A percentile compares a stretch with the other conserved stretches of the same genome.
Evolutionary conservation across 2,797 vertebrate genomes (phyloP).

Genomic region (Acipenser transmontanus): DNA sequence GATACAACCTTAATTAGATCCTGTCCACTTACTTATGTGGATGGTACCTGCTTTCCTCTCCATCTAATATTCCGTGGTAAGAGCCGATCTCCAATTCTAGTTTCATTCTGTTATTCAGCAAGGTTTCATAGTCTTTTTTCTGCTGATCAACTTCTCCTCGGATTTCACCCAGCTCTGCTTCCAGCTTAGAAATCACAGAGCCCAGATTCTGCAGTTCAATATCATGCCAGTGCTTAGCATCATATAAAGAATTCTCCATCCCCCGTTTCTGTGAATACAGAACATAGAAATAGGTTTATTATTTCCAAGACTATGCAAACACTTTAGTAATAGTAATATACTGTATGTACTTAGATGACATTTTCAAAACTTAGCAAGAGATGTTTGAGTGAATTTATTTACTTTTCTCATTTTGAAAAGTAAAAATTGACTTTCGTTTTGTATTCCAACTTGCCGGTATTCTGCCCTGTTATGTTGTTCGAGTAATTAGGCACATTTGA

Average conservation of each 20-base stretch:
- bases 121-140: conserved; percentile 64
- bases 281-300: background rate
- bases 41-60: conserved; percentile 71
- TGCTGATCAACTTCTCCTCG: conserved; percentile 77
- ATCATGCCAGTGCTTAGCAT: conserved; percentile 83
- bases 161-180: conserved; percentile 77
- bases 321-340: background rate
- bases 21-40: conserved; percentile 27
- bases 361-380: too few relatives aligned
- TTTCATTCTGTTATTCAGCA: conserved; percentile 70
- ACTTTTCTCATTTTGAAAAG: too few relatives aligned
- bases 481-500: too few relatives aligned
- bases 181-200: conserved; percentile 75
- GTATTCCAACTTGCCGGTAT: too few relatives aligned
- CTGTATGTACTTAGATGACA: background rate
- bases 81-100: conserved; percentile 76
- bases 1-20: background rate
- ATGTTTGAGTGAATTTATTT: too few relatives aligned
- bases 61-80: conserved; percentile 82
- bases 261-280: conserved; percentile 73
- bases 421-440: too few relatives aligned
- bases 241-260: conserved; percentile 77
- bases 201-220: conserved; percentile 87
- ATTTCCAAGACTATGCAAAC: background rate
- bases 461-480: too few relatives aligned